Conservation (phyloP, 2,797 vertebrate species). For the Pseudotriccus pelzelni region DNA sequence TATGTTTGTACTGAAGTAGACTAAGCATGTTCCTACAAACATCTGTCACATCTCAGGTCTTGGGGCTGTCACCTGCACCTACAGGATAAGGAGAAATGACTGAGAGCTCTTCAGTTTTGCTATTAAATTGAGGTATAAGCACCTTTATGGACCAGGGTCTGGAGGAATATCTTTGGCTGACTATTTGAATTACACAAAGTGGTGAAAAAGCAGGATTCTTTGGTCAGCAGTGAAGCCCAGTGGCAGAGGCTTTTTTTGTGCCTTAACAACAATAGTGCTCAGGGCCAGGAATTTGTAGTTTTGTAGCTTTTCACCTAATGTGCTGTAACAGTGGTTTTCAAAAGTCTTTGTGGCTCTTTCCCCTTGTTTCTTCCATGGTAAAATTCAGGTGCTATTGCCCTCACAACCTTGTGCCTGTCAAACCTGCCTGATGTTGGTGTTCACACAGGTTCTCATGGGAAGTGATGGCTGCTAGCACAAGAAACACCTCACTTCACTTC, state of each 20-base stretch:
- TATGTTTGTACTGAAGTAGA: neutral
- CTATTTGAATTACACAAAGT: neutral
- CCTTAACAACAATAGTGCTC: neutral
- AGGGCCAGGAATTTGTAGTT: neutral
- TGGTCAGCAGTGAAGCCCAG: neutral
- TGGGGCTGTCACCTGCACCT: neutral
- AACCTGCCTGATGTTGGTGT: neutral
- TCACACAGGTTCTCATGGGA: neutral
- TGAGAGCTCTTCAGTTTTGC: neutral
- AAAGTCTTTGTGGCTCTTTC: neutral
- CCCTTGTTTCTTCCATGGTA: neutral
- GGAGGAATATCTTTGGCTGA: neutral
- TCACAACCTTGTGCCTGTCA: neutral
- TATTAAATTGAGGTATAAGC: neutral
- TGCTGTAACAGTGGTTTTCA: neutral
- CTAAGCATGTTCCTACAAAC: neutral
- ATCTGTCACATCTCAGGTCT: neutral
- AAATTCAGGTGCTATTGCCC: neutral
- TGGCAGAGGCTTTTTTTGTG: neutral
- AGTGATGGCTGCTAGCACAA: fast-evolving
- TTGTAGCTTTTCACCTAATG: neutral
- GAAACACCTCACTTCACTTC: neutral
- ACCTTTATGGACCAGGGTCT: neutral
- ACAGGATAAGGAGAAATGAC: neutral
- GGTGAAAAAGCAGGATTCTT: neutral